A percentile compares a stretch with the other conserved stretches of the same genome.
Evolutionary conservation across 2,888 invertebrate species (phyloP).

Genomic region (Plutella xylostella): DNA sequence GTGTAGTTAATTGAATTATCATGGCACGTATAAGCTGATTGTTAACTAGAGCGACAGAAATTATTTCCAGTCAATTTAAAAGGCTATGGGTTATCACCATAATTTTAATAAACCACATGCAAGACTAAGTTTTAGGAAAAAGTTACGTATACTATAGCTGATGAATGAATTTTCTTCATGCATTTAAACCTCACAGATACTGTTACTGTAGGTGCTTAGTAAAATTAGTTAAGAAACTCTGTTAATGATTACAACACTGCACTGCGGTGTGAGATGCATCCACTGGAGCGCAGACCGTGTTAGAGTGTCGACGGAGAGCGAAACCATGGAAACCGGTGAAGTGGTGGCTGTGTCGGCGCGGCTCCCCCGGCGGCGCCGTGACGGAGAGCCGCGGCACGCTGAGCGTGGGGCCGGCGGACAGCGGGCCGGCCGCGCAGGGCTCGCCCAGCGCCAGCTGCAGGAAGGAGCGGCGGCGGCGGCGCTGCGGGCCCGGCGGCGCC

Average conservation of each 20-base stretch:
- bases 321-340: conserved; percentile 71
- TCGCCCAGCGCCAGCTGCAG: conserved; percentile 64
- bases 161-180: no score
- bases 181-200: neutral
- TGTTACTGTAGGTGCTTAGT: neutral
- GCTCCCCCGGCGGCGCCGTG: conserved; percentile 65
- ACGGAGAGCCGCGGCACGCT: conserved; percentile 65
- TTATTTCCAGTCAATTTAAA: no score
- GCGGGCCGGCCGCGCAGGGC: conserved; percentile 38
- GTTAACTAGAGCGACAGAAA: no score
- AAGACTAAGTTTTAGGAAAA: no score
- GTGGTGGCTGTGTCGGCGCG: conserved; percentile 61
- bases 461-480: conserved; percentile 69
- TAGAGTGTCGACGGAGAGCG: conserved; percentile 75
- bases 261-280: no score
- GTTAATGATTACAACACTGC: no score
- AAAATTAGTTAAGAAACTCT: no score
- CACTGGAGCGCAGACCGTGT: conserved; percentile 60
- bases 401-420: conserved; percentile 63
- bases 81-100: no score
- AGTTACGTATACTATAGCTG: no score
- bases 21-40: no score
- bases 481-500: conserved; percentile 31
- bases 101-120: no score
- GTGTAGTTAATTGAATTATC: no score